Conservation (phyloP, 2,113 vertebrate genomes). For the rat (Rattus norvegicus) region DNA sequence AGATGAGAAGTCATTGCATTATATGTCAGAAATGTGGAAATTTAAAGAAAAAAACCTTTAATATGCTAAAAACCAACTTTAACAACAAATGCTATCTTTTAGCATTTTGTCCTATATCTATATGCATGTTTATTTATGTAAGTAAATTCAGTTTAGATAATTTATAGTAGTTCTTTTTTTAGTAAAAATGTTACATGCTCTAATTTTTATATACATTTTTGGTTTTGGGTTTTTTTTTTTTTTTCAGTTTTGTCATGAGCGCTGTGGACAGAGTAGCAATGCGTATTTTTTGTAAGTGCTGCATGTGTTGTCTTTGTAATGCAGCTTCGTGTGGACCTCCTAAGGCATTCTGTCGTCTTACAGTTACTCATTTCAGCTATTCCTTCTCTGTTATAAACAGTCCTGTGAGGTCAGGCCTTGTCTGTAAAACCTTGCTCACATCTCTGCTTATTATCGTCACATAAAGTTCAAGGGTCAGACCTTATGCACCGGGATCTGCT, state of each 20-base stretch:
- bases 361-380: background rate
- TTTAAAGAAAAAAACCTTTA: background rate
- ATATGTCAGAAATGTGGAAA: background rate
- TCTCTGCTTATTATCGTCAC: constrained; percentile 15
- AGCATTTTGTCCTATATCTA: constrained; percentile 17
- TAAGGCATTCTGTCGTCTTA: background rate
- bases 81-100: constrained; percentile 16
- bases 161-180: constrained; percentile 9
- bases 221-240: background rate
- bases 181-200: background rate
- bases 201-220: background rate
- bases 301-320: background rate
- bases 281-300: background rate
- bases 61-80: background rate
- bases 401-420: background rate
- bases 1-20: background rate
- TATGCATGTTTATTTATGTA: constrained; percentile 4
- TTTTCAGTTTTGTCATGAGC: background rate
- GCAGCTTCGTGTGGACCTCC: background rate
- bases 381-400: background rate
- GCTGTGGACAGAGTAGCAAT: background rate
- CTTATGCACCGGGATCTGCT: background rate
- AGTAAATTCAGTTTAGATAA: background rate
- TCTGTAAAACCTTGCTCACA: background rate
- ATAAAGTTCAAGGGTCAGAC: background rate